phyloP scores from a whole-genome alignment of 2,113 vertebrate species.

The Ceyx cyanopectus region DNA sequence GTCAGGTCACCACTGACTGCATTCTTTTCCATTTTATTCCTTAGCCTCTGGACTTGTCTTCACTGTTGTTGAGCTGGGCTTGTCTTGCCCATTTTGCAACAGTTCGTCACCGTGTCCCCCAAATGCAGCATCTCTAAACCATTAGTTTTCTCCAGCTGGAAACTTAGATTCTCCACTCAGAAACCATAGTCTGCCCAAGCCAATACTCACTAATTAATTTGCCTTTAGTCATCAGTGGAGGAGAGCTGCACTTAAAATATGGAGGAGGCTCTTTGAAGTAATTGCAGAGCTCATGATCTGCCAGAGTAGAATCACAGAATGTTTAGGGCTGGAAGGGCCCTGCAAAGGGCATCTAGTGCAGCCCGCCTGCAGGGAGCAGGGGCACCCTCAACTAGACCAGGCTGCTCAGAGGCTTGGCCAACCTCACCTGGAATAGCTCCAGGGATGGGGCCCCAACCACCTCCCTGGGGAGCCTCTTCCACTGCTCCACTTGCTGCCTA shows the following conservation, averaged over 20 bases:
- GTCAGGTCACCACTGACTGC: background rate
- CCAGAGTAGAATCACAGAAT: background rate
- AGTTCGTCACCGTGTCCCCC: background rate
- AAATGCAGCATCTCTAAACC: background rate
- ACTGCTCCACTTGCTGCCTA: background rate
- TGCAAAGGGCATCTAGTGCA: too few relatives aligned
- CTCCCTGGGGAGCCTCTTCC: too few relatives aligned
- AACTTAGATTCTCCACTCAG: background rate
- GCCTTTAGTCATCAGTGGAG: background rate
- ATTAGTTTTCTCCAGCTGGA: background rate
- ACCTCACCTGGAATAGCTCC: too few relatives aligned
- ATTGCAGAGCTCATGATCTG: background rate
- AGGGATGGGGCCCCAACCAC: too few relatives aligned
- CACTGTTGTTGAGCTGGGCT: background rate
- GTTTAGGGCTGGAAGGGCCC: too few relatives aligned
- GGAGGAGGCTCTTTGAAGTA: background rate
- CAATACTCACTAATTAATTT: background rate
- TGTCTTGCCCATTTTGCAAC: background rate
- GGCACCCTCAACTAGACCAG: too few relatives aligned
- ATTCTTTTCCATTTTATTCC: background rate
- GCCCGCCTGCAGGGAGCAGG: too few relatives aligned
- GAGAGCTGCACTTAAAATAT: background rate
- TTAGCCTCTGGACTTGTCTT: background rate
- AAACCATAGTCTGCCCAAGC: background rate
- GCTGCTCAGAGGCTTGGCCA: too few relatives aligned